Percentiles rank a stretch among this genome's conserved stretches.
Evolutionary conservation across 64 coral and sea anemone species (phyloP).

Genomic region (Acropora yongei): DNA sequence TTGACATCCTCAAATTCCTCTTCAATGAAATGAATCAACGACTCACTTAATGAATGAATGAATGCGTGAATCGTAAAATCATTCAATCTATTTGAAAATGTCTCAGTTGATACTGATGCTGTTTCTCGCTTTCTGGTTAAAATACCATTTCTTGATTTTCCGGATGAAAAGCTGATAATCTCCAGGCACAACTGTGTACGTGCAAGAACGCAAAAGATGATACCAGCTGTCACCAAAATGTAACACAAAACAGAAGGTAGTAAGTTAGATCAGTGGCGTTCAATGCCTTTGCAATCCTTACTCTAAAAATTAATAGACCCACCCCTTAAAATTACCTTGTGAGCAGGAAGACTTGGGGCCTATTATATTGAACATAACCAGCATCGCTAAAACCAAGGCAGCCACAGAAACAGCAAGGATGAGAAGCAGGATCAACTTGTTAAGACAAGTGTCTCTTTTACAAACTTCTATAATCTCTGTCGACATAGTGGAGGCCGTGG

Average conservation of each 20-base stretch:
- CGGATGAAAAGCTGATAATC: neutral
- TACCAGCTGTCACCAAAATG: neutral
- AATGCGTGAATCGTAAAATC: neutral
- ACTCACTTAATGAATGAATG: neutral
- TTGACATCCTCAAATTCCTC: neutral
- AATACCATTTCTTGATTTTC: neutral
- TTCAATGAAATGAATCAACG: slow-evolving; percentile 11
- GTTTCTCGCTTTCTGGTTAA: neutral
- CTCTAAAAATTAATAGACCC: neutral
- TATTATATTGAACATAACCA: neutral
- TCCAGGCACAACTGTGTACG: slow-evolving; percentile 8
- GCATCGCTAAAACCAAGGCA: slow-evolving; percentile 1
- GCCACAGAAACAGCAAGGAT: slow-evolving; percentile 40
- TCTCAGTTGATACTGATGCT: neutral
- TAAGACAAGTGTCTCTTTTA: slow-evolving; percentile 16
- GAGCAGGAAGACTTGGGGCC: slow-evolving; percentile 26
- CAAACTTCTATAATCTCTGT: neutral
- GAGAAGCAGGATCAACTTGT: slow-evolving; percentile 36
- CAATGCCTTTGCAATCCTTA: neutral
- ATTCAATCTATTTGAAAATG: neutral
- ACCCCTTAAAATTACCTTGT: neutral
- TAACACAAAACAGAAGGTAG: neutral
- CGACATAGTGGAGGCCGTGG: neutral
- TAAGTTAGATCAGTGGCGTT: no score
- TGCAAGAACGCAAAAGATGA: slow-evolving; percentile 21